phyloP scores from a whole-genome alignment of 2,888 invertebrate genomes.

The Rhorus exstirpatorius region DNA sequence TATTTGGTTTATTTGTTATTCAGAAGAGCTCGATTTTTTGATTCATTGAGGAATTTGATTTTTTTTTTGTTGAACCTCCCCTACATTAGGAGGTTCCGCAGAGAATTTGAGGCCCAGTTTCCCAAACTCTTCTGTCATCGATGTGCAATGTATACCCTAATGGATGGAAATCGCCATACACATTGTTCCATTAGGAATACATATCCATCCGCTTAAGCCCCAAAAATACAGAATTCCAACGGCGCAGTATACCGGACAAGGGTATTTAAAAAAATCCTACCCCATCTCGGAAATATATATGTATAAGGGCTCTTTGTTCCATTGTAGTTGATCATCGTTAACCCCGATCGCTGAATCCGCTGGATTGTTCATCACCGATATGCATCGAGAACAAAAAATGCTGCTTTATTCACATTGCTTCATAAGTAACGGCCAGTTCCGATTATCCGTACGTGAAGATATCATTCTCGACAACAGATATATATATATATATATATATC shows the following conservation, averaged over 20 bases:
- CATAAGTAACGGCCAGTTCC: constrained; percentile 17
- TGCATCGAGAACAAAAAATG: constrained; percentile 54
- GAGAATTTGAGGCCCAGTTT: no score
- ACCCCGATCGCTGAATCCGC: constrained; percentile 1
- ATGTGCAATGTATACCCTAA: no score
- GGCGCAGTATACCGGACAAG: neutral
- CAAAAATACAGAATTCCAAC: neutral
- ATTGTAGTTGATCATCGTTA: constrained; percentile 20
- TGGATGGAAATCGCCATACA: neutral
- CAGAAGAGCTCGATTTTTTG: no score
- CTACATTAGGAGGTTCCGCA: no score
- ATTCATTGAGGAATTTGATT: no score
- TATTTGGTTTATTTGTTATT: no score
- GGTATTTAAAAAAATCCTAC: neutral
- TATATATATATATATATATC: no score
- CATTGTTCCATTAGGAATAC: neutral
- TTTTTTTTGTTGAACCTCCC: no score
- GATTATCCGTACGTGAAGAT: constrained; percentile 59
- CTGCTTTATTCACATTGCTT: constrained; percentile 36
- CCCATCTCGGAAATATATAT: no score
- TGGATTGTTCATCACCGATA: constrained; percentile 21
- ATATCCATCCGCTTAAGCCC: neutral
- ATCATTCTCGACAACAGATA: no score
- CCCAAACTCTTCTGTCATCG: no score
- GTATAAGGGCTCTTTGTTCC: neutral